Percentiles rank a stretch among this genome's conserved stretches.
phyloP scores from a whole-genome alignment of 2,797 vertebrate genomes.

The Periophthalmus magnuspinnatus region DNA sequence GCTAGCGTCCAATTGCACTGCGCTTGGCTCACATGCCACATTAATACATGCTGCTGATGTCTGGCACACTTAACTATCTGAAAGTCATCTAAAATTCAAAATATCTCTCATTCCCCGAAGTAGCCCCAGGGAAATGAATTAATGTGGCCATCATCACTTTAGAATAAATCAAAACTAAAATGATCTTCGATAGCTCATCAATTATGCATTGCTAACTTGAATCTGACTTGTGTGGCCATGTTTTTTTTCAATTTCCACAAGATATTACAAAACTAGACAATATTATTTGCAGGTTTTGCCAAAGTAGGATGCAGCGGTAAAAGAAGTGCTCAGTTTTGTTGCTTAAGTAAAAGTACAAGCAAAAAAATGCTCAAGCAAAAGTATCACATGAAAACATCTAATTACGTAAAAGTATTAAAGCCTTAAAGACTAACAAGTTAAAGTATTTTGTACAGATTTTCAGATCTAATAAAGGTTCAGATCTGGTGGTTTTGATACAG shows the following conservation, averaged over 20 bases:
- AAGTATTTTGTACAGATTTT: no score
- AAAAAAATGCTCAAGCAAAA: no score
- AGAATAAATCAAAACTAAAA: slow-evolving; percentile 58
- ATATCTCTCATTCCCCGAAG: slow-evolving; percentile 36
- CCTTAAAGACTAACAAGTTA: no score
- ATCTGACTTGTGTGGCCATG: slow-evolving; percentile 32
- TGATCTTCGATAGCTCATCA: slow-evolving; percentile 36
- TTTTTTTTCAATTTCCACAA: slow-evolving; percentile 27
- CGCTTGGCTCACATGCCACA: slow-evolving; percentile 4
- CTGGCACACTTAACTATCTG: slow-evolving; percentile 20
- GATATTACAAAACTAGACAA: neutral
- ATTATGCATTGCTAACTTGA: slow-evolving; percentile 49
- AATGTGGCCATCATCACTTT: slow-evolving; percentile 36
- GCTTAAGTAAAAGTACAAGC: no score
- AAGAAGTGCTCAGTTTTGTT: no score
- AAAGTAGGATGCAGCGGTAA: neutral
- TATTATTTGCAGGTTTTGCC: neutral
- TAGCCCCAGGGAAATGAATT: slow-evolving; percentile 40
- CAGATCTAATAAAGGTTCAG: no score
- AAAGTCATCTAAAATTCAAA: slow-evolving; percentile 26
- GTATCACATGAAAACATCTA: no score
- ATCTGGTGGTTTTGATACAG: no score
- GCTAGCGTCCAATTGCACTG: slow-evolving; percentile 7
- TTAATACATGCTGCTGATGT: neutral
- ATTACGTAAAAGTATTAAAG: no score